phyloP scores from a whole-genome alignment of 2,113 vertebrate genomes.

The Shinisaurus crocodilurus region DNA sequence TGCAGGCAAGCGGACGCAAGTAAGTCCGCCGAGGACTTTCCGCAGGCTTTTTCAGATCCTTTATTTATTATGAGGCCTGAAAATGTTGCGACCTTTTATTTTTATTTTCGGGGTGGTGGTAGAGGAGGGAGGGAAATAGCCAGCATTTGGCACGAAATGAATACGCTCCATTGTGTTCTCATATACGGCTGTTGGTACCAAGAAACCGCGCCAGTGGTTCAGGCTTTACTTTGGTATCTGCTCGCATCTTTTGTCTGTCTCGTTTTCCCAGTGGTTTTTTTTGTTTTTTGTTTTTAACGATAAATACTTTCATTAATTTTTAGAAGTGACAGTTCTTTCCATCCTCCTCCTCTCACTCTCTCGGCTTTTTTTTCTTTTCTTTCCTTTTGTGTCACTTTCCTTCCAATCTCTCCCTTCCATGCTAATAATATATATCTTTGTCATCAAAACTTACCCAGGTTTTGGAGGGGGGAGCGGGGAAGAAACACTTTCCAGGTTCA shows the following conservation, averaged over 20 bases:
- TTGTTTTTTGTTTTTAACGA: too few species aligned
- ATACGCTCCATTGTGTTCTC: constrained; percentile 42
- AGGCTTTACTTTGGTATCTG: not conserved
- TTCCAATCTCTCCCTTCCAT: not conserved
- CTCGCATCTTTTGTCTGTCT: too few species aligned
- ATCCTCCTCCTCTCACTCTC: not conserved
- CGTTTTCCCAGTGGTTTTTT: not conserved
- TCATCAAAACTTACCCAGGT: not conserved
- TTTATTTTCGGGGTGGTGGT: too few species aligned
- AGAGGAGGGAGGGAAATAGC: not conserved
- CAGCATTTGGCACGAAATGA: constrained; percentile 40
- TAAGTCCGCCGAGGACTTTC: constrained; percentile 13
- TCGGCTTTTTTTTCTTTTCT: not conserved
- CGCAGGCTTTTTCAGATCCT: constrained; percentile 24
- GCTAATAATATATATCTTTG: not conserved
- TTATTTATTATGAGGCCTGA: too few species aligned
- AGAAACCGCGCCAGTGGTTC: constrained; percentile 23
- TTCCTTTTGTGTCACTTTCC: not conserved
- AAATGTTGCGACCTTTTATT: too few species aligned
- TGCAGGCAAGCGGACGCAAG: too few species aligned
- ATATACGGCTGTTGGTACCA: constrained; percentile 12
- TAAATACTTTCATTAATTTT: too few species aligned
- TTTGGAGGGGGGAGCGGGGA: not conserved
- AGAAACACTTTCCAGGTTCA: not conserved
- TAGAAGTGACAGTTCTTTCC: not conserved